Evolutionary conservation across 2,888 invertebrate species (phyloP), one percentile per base, ranked within the genome.

Genomic region (Heteropelma amictum): DNA sequence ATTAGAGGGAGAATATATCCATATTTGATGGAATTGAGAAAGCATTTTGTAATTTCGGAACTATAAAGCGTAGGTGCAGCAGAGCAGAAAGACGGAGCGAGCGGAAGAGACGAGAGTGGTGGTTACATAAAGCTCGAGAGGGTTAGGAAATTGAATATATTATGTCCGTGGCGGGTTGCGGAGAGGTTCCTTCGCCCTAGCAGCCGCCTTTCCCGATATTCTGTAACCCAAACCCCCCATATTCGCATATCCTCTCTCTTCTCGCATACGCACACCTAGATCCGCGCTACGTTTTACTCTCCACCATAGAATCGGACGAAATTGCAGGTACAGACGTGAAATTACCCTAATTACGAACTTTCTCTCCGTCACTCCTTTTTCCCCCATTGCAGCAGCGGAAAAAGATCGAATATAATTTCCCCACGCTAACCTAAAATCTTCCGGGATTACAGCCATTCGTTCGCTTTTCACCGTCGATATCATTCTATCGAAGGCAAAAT

Each of bases 61-160:
- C n/a, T n/a, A 40, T 23, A 7, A 49, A 35, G 17, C 12, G 12
- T 33, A 60, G n/a, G 8, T 35, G 40, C 5, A 14, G 10, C 14
- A 19, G 33, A n/a, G n/a, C n/a, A n/a, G n/a, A n/a, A n/a, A n/a
- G n/a, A n/a, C n/a, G n/a, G n/a, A n/a, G n/a, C n/a, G n/a, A n/a
- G n/a, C n/a, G 40, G 17, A 30, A 53, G 10, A 28, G 23, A 49
- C 33, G 42, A 42, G 6, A 17, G 23, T 28, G 51, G 49, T 17
- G 65, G 56, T 53, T 51, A 30, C 40, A 58, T 19, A 33, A 47
- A 35, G 45, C 28, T 45, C 40, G 14, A 30, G 45, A 33, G 61
- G 49, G 61, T 40, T 56, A 64, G 72, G 79, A 77, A 81, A 81
- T 81, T 79, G 69, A 82, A 82, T 83, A 65, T 75, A 77, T 81